These are phyloP conservation scores for Smittia aterrima DNA, from an alignment of 2,888 invertebrate genomes.

Conservation along the genomic window DNA sequence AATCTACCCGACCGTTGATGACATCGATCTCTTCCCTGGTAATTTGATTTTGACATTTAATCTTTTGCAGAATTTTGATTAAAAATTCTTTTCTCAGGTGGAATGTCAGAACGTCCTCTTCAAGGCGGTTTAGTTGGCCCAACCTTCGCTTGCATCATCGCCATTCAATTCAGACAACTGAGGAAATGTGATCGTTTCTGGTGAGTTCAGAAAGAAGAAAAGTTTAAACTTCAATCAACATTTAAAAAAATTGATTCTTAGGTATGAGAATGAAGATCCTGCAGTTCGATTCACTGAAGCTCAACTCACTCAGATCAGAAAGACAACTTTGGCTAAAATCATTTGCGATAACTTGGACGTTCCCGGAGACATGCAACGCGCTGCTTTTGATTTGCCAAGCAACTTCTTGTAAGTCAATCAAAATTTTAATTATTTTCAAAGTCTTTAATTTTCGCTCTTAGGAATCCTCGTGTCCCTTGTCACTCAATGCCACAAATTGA, in stretches of 20 bases:
- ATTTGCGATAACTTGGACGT: constrained; percentile 88
- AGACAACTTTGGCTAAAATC: constrained; percentile 78
- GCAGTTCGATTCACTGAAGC: constrained; percentile 77
- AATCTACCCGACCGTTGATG: constrained; percentile 86
- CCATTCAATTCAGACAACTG: constrained; percentile 86
- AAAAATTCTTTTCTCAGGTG: constrained; percentile 63
- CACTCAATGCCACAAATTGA: constrained; percentile 76
- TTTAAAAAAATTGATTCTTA: constrained; percentile 47
- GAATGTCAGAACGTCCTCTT: constrained; percentile 83
- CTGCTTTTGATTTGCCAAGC: constrained; percentile 86
- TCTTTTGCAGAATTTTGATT: constrained; percentile 88
- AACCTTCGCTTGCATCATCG: constrained; percentile 92
- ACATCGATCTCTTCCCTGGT: constrained; percentile 81
- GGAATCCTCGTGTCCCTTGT: constrained; percentile 84
- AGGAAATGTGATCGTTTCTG: constrained; percentile 94
- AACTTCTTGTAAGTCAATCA: constrained; percentile 69
- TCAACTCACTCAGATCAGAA: constrained; percentile 84
- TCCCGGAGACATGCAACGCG: constrained; percentile 80
- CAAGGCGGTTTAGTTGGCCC: constrained; percentile 92
- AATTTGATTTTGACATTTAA: constrained; percentile 63
- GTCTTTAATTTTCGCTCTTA: constrained; percentile 51
- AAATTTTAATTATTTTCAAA: constrained; percentile 3
- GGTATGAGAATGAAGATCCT: constrained; percentile 84
- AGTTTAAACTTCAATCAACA: background rate
- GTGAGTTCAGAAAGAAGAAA: too few relatives aligned